Percentiles rank a stretch among this genome's conserved stretches.
Conservation (phyloP, 2,888 invertebrate genomes). For the Seira musarum region DNA sequence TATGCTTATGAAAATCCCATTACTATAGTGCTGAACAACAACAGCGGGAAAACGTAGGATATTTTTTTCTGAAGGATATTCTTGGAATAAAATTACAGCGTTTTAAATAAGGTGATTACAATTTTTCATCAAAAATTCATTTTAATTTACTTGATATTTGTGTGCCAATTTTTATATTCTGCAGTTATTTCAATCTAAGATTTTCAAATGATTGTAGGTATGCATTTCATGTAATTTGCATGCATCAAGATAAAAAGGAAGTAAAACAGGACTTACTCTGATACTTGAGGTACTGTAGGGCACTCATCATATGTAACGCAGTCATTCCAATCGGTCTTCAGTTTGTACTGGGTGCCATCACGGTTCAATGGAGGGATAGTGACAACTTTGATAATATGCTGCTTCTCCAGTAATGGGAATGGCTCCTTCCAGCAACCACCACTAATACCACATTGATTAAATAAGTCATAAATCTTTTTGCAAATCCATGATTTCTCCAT, state of each 20-base stretch:
- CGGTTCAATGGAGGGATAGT: slow-evolving; percentile 67
- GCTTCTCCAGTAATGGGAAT: slow-evolving; percentile 65
- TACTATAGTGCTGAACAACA: too few relatives aligned
- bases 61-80: too few relatives aligned
- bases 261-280: slow-evolving; percentile 62
- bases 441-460: slow-evolving; percentile 61
- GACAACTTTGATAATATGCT: slow-evolving; percentile 69
- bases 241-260: neutral
- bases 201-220: neutral
- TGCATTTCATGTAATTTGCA: neutral
- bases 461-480: slow-evolving; percentile 46
- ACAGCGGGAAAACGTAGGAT: too few relatives aligned
- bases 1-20: too few relatives aligned
- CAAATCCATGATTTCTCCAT: slow-evolving; percentile 55
- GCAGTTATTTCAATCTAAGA: neutral
- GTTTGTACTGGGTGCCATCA: slow-evolving; percentile 68
- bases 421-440: slow-evolving; percentile 68
- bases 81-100: too few relatives aligned
- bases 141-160: too few relatives aligned
- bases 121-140: too few relatives aligned
- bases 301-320: slow-evolving; percentile 64
- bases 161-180: neutral
- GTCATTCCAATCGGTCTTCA: slow-evolving; percentile 68
- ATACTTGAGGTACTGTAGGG: slow-evolving; percentile 63
- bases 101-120: too few relatives aligned